Evolutionary conservation across 92 coral and sea anemone genomes (phyloP), one percentile per base, ranked within the genome.

Genomic region (Desmophyllum pertusum): DNA sequence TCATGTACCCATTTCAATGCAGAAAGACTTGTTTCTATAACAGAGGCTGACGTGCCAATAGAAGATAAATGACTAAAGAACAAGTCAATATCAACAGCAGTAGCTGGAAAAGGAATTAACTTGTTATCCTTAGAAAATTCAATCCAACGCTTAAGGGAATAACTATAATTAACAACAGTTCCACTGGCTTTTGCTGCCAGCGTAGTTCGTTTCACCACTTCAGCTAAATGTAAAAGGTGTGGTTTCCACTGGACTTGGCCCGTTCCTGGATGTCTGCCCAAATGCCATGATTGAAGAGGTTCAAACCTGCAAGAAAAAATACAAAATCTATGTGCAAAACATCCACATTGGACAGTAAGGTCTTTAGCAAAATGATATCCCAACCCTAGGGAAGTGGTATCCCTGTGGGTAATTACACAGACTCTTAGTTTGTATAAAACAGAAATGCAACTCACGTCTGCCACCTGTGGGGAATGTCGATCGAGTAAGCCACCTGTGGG

Each of bases 1-100:
- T 66, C 81, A 31, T 84, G 86, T 23, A 77, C 83, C 89, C 89
- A 85, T 73, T 75, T 89, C 25, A 89, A 31, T 8, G 83, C 83
- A 46, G 57, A 84, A n/a, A 66, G 77, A 66, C 70, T 66, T 1
- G 76, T 43, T 76, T 84, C 57, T 4, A 52, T 76, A 30, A 85
- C 78, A 36, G 83, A 85, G 0, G 88, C 75, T 25, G 84, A 85
- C 0, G 19, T 45, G 23, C 27, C 61, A 76, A 25, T 55, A 36
- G 40, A 9, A 1, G 88, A 29, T n/a, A 84, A 15, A 7, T 59
- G 41, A 21, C 77, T 73, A 46, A 84, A 40, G 35, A n/a, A 77
- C 79, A 69, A 59, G n/a, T 73, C 79, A 41, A 51, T 61, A 46
- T 85, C 89, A 35, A 70, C 59, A n/a, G 57, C 79, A 9, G 80